Conservation (phyloP, 2,797 vertebrate species). For the Eupleurogrammus muticus region DNA sequence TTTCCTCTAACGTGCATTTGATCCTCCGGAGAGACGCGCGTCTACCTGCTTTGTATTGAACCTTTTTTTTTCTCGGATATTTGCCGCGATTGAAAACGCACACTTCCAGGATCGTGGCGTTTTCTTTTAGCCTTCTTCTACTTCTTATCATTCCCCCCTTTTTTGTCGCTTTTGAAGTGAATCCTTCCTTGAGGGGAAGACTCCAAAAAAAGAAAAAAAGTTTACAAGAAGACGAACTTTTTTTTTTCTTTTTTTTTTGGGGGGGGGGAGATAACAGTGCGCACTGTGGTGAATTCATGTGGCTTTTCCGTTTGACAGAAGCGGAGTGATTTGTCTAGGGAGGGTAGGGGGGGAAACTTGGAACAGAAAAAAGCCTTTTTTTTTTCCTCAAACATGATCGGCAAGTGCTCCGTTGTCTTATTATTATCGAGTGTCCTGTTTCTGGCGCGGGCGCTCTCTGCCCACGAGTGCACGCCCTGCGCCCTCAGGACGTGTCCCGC, state of each 20-base stretch:
- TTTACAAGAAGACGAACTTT: slow-evolving; percentile 58
- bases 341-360: slow-evolving; percentile 18
- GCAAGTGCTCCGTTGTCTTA: slow-evolving; percentile 62
- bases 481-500: slow-evolving; percentile 76
- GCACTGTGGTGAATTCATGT: slow-evolving; percentile 37
- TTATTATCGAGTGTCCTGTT: slow-evolving; percentile 69
- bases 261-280: slow-evolving; percentile 28
- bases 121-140: too few relatives aligned
- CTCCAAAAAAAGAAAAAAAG: slow-evolving; percentile 35
- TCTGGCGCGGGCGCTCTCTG: slow-evolving; percentile 69
- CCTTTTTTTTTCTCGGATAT: slow-evolving; percentile 48
- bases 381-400: slow-evolving; percentile 67
- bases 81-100: slow-evolving; percentile 33
- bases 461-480: slow-evolving; percentile 81
- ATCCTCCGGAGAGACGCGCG: slow-evolving; percentile 43
- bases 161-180: slow-evolving; percentile 18
- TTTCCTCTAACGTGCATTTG: background rate
- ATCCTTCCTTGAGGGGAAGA: slow-evolving; percentile 18
- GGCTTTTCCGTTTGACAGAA: slow-evolving; percentile 44
- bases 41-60: slow-evolving; percentile 44
- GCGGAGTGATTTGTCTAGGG: slow-evolving; percentile 21
- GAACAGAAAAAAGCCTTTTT: background rate
- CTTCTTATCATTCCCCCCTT: too few relatives aligned
- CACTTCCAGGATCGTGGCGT: slow-evolving; percentile 41
- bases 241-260: background rate